Base-by-base conservation (phyloP, 2,797 vertebrate genomes). In the Bucorvus abyssinicus region DNA sequence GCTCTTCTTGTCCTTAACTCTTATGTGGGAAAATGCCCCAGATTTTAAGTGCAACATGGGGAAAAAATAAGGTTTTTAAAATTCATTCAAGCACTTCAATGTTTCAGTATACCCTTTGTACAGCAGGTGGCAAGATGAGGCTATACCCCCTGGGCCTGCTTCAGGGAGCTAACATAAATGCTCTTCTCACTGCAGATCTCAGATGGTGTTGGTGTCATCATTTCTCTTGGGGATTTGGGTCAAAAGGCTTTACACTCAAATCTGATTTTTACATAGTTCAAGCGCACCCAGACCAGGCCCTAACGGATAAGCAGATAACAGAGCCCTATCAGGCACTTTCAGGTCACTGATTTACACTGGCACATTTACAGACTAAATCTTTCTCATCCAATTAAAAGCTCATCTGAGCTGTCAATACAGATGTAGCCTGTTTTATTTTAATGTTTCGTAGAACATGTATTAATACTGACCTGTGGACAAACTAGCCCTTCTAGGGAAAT, bases 301-400 rank as follows among this genome's bases (percentile, higher is more conserved):
- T 71, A 84, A 91, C 1, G 0, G 94, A 92, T 95, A 92, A 96
- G 95, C 84, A 94, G 86, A 93, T 89, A 50, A 87, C 27, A 87
- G 67, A 94, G 59, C 45, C 50, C 86, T 93, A 60, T 36, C 92
- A 94, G 93, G 87, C 86, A 96, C 90, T 97, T 97, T 95, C 95
- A 95, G 96, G 95, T 97, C 93, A 6, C 92, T 95, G 95, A 53
- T 96, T 97, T 96, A 95, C 71, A 84, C 88, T 93, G 87, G 52
- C 47, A 21, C 88, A 87, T 88, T 97, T 96, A 93, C 79, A 94
- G 88, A 90, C 71, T 87, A 86, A 94, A 90, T 82, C 95, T 90
- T 96, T 96, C 95, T 87, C 94, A 96, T 96, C 94, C 95, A 96
- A 97, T 96, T 97, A 97, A 95, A 93, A 96, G 90, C 95, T 96